Conservation (phyloP, 2,113 vertebrate species). For the Tachycineta bicolor region DNA sequence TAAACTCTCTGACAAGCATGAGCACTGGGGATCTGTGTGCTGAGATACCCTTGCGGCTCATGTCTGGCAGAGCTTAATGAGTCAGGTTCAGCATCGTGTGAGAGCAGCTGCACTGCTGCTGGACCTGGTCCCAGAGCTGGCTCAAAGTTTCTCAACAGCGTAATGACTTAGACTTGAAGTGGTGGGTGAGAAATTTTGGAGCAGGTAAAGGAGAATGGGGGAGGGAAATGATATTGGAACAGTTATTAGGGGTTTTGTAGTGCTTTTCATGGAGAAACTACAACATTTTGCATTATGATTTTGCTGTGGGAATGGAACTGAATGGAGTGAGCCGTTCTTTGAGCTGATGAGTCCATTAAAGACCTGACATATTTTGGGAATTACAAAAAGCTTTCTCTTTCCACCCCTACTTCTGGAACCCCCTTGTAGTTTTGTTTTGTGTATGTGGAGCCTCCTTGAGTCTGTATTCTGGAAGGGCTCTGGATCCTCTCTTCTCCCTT, state of each 20-base stretch:
- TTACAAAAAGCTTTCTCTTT: neutral
- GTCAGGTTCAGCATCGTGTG: conserved; percentile 48
- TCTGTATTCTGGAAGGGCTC: neutral
- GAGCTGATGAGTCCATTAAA: neutral
- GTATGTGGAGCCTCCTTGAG: neutral
- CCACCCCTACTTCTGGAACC: neutral
- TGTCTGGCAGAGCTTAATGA: conserved; percentile 52
- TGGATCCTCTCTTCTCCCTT: neutral
- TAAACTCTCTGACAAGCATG: conserved; percentile 22
- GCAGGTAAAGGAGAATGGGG: conserved; percentile 15
- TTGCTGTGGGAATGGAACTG: neutral
- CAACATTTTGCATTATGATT: neutral
- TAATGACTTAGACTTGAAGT: conserved; percentile 54
- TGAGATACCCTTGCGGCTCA: conserved; percentile 46
- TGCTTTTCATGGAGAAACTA: neutral
- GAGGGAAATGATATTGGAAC: neutral
- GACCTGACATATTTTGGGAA: neutral
- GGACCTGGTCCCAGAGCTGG: conserved; percentile 47
- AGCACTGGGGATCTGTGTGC: conserved; percentile 10
- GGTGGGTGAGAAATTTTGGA: conserved; percentile 46
- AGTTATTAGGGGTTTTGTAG: neutral
- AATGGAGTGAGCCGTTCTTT: neutral
- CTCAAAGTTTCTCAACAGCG: conserved; percentile 37
- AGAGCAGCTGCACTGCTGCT: conserved; percentile 55
- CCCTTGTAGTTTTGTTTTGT: neutral